phyloP scores from a whole-genome alignment of 2,888 invertebrate species.

The Synergus japonicus region DNA sequence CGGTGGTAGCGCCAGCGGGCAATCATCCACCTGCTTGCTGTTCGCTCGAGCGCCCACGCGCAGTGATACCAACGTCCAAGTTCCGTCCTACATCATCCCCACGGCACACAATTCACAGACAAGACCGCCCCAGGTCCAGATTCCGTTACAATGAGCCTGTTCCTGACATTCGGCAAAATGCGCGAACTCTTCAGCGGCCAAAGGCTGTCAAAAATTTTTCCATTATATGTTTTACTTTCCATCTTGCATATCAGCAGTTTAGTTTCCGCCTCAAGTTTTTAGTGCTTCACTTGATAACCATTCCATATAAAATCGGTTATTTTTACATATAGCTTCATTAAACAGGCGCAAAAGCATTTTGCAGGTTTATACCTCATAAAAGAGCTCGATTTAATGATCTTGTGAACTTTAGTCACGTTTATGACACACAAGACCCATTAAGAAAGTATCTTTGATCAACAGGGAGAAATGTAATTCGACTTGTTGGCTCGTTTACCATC shows the following conservation, averaged over 20 bases:
- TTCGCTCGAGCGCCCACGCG: conserved; percentile 64
- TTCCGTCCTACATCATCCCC: conserved; percentile 35
- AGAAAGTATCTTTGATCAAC: neutral
- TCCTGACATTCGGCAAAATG: conserved; percentile 71
- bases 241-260: neutral
- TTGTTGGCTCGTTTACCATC: neutral
- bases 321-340: no score
- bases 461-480: conserved; percentile 3
- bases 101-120: conserved; percentile 51
- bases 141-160: conserved; percentile 71
- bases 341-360: no score
- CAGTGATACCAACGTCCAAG: conserved; percentile 52
- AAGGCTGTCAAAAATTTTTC: conserved; percentile 42
- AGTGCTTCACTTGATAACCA: conserved; percentile 1
- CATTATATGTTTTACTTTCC: neutral
- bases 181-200: conserved; percentile 62
- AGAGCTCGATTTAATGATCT: neutral
- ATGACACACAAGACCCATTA: neutral
- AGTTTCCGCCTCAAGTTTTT: neutral
- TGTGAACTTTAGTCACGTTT: neutral
- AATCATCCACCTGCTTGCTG: conserved; percentile 72
- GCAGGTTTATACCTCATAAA: neutral
- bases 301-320: neutral
- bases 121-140: conserved; percentile 65
- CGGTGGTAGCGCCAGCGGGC: conserved; percentile 68